A percentile compares a stretch with the other conserved stretches of the same genome.
phyloP scores from a whole-genome alignment of 1,140 invertebrate genomes.

The Gryon sp. region DNA sequence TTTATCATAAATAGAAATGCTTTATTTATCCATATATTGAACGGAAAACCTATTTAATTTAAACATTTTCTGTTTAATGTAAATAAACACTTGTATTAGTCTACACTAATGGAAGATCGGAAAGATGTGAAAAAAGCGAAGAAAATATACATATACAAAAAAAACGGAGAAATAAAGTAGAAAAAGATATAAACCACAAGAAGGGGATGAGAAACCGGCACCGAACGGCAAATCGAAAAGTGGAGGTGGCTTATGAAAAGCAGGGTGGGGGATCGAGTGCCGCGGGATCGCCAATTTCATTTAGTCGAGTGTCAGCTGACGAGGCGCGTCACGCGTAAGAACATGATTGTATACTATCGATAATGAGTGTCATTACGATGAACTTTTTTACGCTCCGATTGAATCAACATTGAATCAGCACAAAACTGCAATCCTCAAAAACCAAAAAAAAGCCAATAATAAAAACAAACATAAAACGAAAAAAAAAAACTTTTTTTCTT shows the following conservation, averaged over 20 bases:
- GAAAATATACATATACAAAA: too few species aligned
- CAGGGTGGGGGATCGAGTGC: conserved; percentile 42
- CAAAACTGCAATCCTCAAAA: too few species aligned
- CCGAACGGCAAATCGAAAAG: conserved; percentile 36
- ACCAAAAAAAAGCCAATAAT: too few species aligned
- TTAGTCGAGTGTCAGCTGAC: conserved; percentile 64
- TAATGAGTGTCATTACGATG: conserved; percentile 30
- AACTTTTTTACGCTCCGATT: conserved; percentile 12
- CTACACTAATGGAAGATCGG: too few species aligned
- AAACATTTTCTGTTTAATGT: too few species aligned
- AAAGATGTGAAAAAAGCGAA: conserved; percentile 14
- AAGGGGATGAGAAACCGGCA: conserved; percentile 25
- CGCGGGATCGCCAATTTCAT: conserved; percentile 59
- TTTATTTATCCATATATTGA: too few species aligned
- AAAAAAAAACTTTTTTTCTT: too few species aligned
- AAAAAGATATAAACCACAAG: background rate
- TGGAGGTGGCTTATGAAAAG: conserved; percentile 43
- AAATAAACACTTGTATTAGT: too few species aligned
- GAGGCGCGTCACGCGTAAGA: conserved; percentile 52
- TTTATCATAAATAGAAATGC: too few species aligned
- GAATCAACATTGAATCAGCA: too few species aligned
- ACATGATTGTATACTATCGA: conserved; percentile 36
- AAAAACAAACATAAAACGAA: too few species aligned
- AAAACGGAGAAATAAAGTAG: background rate
- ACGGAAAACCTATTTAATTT: too few species aligned